phyloP scores from a whole-genome alignment of 2,888 invertebrate genomes.

The Drosophila pseudotalamancana region DNA sequence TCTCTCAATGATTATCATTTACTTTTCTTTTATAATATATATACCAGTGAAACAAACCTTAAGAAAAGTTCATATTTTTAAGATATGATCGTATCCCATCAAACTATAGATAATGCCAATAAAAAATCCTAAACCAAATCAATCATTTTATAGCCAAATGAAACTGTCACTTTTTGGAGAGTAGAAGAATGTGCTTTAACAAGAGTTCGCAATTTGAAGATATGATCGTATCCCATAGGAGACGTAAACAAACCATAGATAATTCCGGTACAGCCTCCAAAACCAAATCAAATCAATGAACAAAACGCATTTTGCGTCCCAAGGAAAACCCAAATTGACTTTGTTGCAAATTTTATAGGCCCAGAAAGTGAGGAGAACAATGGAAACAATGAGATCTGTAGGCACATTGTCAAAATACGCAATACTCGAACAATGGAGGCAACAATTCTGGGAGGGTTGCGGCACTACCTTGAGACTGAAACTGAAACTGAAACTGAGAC shows the following conservation, averaged over 20 bases:
- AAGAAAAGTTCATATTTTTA: too few relatives aligned
- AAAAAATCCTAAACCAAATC: background rate
- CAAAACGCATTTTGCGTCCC: constrained; percentile 18
- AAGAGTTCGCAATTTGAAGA: too few relatives aligned
- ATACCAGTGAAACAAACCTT: too few relatives aligned
- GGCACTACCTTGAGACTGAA: constrained; percentile 23
- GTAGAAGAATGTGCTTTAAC: too few relatives aligned
- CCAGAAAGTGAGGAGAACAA: constrained; percentile 48
- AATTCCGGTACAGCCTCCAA: constrained; percentile 43
- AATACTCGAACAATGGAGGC: constrained; percentile 48
- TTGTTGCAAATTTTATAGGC: constrained; percentile 79
- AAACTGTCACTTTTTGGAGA: too few relatives aligned
- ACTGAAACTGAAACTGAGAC: constrained; percentile 19
- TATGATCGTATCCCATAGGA: too few relatives aligned
- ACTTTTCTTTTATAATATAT: too few relatives aligned
- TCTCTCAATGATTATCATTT: too few relatives aligned
- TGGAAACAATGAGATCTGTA: constrained; percentile 54
- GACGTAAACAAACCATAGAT: constrained; percentile 61
- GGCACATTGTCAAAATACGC: constrained; percentile 79
- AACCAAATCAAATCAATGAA: constrained; percentile 66
- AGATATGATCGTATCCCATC: background rate
- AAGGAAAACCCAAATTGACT: constrained; percentile 63
- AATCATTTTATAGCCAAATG: background rate
- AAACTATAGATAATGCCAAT: too few relatives aligned
- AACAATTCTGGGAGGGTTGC: constrained; percentile 53